Conservation (phyloP, 2,797 vertebrate species). For the Parauchenoglanis ngamensis region DNA sequence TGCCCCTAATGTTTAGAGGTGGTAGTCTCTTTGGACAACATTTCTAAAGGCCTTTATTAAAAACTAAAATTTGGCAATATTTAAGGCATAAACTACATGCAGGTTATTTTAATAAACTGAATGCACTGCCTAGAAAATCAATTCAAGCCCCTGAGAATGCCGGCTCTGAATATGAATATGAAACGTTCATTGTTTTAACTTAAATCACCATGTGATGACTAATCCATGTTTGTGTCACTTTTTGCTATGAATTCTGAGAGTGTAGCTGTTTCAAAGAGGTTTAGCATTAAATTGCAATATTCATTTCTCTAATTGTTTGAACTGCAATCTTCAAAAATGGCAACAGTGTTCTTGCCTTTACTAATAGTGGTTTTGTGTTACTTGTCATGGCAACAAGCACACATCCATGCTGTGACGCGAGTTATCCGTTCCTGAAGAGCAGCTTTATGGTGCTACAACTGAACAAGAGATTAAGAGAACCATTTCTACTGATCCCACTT, state of each 20-base stretch:
- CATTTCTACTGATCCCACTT: neutral
- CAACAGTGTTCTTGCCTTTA: too few species aligned
- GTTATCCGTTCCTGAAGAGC: constrained; percentile 1
- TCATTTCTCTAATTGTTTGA: neutral
- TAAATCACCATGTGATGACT: neutral
- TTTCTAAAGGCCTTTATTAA: neutral
- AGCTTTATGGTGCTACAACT: neutral
- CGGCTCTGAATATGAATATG: neutral
- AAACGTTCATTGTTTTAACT: too few species aligned
- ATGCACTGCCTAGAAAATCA: neutral
- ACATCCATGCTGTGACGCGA: neutral
- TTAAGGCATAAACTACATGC: neutral
- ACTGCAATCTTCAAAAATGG: neutral
- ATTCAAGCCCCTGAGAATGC: neutral
- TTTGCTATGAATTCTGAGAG: neutral
- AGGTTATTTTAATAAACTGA: neutral
- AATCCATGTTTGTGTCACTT: neutral
- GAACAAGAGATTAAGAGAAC: neutral
- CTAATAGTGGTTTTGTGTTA: too few species aligned
- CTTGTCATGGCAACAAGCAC: neutral
- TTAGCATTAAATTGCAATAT: neutral
- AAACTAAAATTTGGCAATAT: neutral
- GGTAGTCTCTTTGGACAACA: neutral
- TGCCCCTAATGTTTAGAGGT: neutral
- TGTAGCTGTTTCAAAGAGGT: neutral